A percentile compares a stretch with the other conserved stretches of the same genome.
phyloP scores from a whole-genome alignment of 2,888 invertebrate genomes.

The Bombyx huttoni region DNA sequence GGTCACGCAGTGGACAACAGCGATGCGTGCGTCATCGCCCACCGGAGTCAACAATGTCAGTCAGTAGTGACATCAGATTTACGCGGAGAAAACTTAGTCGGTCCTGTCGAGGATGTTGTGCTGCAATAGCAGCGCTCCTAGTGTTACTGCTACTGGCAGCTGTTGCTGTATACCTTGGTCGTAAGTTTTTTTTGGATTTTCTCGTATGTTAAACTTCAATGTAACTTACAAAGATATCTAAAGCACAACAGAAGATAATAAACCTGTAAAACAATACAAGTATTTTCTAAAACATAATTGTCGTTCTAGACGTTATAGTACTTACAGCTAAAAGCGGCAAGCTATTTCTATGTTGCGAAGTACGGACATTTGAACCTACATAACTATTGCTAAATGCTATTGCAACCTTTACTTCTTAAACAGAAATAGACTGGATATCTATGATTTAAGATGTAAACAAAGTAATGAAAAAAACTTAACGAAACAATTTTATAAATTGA shows the following conservation, averaged over 20 bases:
- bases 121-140: constrained; percentile 86
- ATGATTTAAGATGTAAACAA: neutral
- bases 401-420: constrained; percentile 4
- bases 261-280: no score
- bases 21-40: constrained; percentile 52
- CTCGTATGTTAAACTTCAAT: neutral
- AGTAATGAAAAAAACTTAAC: neutral
- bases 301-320: neutral
- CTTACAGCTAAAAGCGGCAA: constrained; percentile 10
- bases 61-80: constrained; percentile 91
- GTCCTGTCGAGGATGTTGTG: constrained; percentile 90
- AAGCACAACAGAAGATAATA: no score
- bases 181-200: constrained; percentile 48
- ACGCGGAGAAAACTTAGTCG: constrained; percentile 87
- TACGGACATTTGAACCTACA: constrained; percentile 17
- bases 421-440: constrained; percentile 7
- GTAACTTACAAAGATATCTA: no score
- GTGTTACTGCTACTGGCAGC: constrained; percentile 78
- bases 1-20: constrained; percentile 45
- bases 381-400: constrained; percentile 22
- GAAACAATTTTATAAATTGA: no score
- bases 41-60: constrained; percentile 86
- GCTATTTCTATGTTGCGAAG: constrained; percentile 13
- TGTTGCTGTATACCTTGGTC: constrained; percentile 74
- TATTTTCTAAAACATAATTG: neutral